Evolutionary conservation across 2,888 invertebrate species (phyloP), one percentile per base, ranked within the genome.

Genomic region (Cinara cedri): DNA sequence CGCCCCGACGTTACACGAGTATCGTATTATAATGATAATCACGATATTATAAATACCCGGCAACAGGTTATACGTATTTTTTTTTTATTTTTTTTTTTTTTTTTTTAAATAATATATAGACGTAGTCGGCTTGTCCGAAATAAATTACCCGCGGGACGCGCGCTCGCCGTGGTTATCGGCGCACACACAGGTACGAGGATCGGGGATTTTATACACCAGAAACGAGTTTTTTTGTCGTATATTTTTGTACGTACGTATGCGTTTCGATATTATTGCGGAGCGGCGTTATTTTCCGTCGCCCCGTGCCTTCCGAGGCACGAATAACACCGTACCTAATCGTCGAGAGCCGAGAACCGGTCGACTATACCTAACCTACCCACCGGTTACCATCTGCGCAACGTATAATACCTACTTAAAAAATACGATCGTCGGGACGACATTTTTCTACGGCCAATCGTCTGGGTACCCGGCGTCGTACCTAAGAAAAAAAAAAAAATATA

Each of bases 61-160:
- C n/a, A n/a, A n/a, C n/a, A n/a, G n/a, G n/a, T n/a, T n/a, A n/a
- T n/a, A n/a, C n/a, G n/a, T n/a, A n/a, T n/a, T n/a, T n/a, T n/a
- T n/a, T n/a, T n/a, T n/a, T n/a, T n/a, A n/a, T n/a, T n/a, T n/a
- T n/a, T n/a, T n/a, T n/a, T n/a, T n/a, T n/a, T n/a, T n/a, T n/a
- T n/a, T n/a, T n/a, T n/a, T n/a, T n/a, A n/a, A n/a, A n/a, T n/a
- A 34, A 34, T 34, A 34, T 34, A 34, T 34, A 54, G 51, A 74
- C 63, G 74, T 74, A 51, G 62, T 74, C 72, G 62, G 72, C 62
- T 42, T 24, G 74, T 54, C 42, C 21, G 74, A 65, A 65, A 74
- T 74, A 54, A 65, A 74, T 74, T 74, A 65, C 70, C 14, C 24
- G 16, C 21, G 14, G 24, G 57, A 72, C 44, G 72, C 44, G 14